Evolutionary conservation across 2,888 invertebrate species (phyloP).

Genomic region (Labia minor): DNA sequence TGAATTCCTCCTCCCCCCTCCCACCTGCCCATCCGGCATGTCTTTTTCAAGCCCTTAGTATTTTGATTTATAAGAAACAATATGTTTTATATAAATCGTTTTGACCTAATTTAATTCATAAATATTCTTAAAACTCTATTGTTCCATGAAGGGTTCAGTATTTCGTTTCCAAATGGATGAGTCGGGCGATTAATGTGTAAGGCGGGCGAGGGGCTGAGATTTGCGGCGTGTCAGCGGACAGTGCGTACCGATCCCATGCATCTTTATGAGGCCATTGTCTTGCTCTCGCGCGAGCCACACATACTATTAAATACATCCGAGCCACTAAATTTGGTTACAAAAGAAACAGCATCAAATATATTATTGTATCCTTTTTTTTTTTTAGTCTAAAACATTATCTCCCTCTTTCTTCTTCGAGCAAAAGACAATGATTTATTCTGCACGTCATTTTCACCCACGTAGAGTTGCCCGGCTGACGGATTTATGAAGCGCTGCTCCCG

Average conservation of each 20-base stretch:
- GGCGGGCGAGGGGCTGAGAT: not conserved
- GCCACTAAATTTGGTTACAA: conserved; percentile 3
- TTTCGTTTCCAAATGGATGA: not conserved
- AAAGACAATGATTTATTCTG: not conserved
- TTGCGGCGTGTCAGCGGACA: conserved; percentile 3
- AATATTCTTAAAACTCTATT: not conserved
- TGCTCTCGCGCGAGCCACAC: not conserved
- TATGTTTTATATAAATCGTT: too few species aligned
- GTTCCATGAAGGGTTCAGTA: not conserved
- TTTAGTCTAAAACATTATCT: not conserved
- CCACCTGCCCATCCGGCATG: too few species aligned
- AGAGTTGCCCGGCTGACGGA: not conserved
- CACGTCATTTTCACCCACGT: conserved; percentile 1
- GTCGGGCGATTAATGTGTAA: too few species aligned
- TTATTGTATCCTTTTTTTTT: not conserved
- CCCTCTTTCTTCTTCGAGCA: not conserved
- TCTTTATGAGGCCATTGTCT: conserved; percentile 8
- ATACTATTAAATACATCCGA: not conserved
- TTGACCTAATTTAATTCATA: too few species aligned
- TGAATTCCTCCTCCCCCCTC: too few species aligned
- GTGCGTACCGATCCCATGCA: not conserved
- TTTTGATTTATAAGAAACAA: too few species aligned
- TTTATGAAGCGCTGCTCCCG: not conserved
- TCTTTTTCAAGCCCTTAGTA: too few species aligned
- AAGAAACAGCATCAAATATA: conserved; percentile 6